Conservation (phyloP, 2,888 invertebrate species). For the Ormyrus nitidulus region DNA sequence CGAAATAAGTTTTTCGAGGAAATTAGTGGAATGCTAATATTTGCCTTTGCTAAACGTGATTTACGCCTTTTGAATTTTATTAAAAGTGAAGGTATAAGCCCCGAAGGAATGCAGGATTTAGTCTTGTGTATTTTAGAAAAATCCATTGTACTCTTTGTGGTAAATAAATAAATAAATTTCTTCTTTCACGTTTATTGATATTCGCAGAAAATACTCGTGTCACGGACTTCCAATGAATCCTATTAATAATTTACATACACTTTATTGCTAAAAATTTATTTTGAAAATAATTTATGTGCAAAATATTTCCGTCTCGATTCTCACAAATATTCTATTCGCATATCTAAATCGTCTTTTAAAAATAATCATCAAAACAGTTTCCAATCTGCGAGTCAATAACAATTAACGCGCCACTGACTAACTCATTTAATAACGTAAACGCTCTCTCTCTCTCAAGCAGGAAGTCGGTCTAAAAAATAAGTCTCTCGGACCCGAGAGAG, state of each 20-base stretch:
- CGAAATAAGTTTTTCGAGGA: slow-evolving; percentile 11
- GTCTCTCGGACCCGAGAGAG: neutral
- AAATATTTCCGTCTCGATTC: too few relatives aligned
- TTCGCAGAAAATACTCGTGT: neutral
- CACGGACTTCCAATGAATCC: too few relatives aligned
- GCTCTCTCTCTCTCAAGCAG: neutral
- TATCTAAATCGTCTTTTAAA: too few relatives aligned
- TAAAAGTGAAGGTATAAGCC: neutral
- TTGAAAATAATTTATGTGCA: too few relatives aligned
- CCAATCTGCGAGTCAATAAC: too few relatives aligned
- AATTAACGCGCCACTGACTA: too few relatives aligned
- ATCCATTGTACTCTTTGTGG: neutral
- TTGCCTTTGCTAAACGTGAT: neutral
- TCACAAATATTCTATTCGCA: too few relatives aligned
- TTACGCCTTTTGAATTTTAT: slow-evolving; percentile 1
- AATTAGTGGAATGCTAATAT: neutral
- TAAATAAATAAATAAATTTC: neutral
- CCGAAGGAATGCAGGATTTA: neutral
- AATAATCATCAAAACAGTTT: too few relatives aligned
- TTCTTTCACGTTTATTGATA: slow-evolving; percentile 11
- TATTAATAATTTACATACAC: too few relatives aligned
- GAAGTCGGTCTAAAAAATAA: neutral
- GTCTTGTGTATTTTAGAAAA: too few relatives aligned
- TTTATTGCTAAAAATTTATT: too few relatives aligned
- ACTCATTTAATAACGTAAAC: too few relatives aligned